Conservation (phyloP, 1,140 invertebrate genomes). For the Drepana arcuata region DNA sequence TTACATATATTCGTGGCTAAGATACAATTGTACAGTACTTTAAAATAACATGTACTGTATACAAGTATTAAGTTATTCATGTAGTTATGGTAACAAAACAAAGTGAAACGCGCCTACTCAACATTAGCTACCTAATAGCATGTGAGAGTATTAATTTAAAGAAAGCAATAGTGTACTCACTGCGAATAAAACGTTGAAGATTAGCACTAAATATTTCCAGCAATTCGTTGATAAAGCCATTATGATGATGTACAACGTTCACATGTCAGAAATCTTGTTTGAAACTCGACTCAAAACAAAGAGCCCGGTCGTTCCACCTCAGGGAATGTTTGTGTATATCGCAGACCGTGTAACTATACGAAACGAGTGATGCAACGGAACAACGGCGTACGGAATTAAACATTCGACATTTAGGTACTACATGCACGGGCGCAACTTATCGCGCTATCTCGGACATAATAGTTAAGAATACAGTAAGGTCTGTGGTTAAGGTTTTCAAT, state of each 20-base stretch:
- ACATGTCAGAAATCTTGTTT: constrained; percentile 54
- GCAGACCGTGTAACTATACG: constrained; percentile 21
- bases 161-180: constrained; percentile 42
- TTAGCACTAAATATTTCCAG: constrained; percentile 67
- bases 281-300: constrained; percentile 56
- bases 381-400: constrained; percentile 44
- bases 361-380: constrained; percentile 41
- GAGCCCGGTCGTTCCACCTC: constrained; percentile 52
- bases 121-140: constrained; percentile 13
- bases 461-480: constrained; percentile 11
- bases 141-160: constrained; percentile 19
- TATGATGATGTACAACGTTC: constrained; percentile 33
- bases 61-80: no score
- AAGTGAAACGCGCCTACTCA: constrained; percentile 24
- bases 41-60: no score
- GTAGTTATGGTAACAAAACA: constrained; percentile 65
- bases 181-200: constrained; percentile 62
- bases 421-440: constrained; percentile 25
- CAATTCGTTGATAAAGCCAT: constrained; percentile 65
- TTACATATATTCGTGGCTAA: no score
- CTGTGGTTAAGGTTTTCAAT: constrained; percentile 3
- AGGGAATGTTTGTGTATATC: constrained; percentile 53
- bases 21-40: no score
- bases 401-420: constrained; percentile 44
- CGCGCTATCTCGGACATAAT: constrained; percentile 20